Evolutionary conservation across 2,888 invertebrate species (phyloP).

Genomic region (Lepeophtheirus nordmannii): DNA sequence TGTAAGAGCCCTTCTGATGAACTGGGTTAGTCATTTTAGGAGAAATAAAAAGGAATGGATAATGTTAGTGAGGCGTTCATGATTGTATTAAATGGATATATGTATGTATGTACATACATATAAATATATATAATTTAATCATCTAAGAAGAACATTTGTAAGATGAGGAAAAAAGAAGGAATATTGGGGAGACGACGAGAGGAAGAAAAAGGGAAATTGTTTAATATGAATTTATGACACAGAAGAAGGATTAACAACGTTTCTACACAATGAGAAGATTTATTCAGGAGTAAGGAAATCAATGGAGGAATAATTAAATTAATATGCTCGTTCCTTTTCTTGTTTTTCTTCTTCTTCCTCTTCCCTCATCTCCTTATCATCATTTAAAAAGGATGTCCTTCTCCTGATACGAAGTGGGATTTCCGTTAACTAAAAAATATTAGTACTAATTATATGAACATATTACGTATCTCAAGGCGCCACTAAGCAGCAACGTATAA

Average conservation of each 20-base stretch:
- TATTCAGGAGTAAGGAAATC: conserved; percentile 3
- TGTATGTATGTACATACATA: background rate
- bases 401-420: no score
- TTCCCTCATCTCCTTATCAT: no score
- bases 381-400: no score
- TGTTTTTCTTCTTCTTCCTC: no score
- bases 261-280: background rate
- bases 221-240: conserved; percentile 27
- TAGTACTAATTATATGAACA: no score
- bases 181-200: conserved; percentile 1
- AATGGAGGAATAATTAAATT: background rate
- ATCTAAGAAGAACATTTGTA: background rate
- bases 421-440: no score
- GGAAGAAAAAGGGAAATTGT: conserved; percentile 27
- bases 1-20: no score
- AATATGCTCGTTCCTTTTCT: background rate
- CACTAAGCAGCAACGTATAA: no score
- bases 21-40: no score
- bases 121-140: background rate
- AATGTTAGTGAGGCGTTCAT: no score
- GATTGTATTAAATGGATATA: conserved; percentile 3
- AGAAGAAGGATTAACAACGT: conserved; percentile 18
- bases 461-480: no score
- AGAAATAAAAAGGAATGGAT: no score
- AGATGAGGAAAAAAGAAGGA: background rate